phyloP scores from a whole-genome alignment of 2,888 invertebrate genomes.

The Gryllus longicercus region DNA sequence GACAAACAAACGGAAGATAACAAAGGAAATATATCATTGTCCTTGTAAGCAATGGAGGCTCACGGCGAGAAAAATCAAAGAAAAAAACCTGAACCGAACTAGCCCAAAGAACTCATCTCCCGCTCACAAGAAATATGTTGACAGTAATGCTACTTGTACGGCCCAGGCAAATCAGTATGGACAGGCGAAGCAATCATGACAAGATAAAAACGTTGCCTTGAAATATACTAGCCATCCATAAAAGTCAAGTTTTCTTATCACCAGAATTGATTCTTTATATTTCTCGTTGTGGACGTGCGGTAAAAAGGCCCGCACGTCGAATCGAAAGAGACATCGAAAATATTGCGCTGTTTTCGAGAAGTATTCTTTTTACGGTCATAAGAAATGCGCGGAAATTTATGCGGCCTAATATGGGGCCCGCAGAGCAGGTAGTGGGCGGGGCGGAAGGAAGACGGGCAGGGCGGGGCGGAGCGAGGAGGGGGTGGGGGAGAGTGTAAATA shows the following conservation, averaged over 20 bases:
- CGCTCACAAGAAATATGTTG: too few species aligned
- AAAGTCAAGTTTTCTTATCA: neutral
- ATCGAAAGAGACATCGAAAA: neutral
- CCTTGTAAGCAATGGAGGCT: too few species aligned
- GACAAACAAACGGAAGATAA: too few species aligned
- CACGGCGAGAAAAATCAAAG: too few species aligned
- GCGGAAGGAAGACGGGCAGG: neutral
- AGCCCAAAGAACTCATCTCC: too few species aligned
- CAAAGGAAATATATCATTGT: too few species aligned
- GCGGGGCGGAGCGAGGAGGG: neutral
- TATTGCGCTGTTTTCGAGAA: neutral
- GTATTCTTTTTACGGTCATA: neutral
- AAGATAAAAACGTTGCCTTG: neutral
- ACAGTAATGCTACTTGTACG: too few species aligned
- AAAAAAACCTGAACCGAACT: too few species aligned
- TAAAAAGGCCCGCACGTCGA: neutral
- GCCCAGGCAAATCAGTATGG: too few species aligned
- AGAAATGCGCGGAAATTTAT: slow-evolving; percentile 7
- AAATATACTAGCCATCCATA: neutral
- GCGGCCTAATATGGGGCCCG: neutral
- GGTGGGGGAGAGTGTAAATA: neutral
- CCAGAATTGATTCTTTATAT: slow-evolving; percentile 1
- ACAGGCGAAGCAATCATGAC: too few species aligned
- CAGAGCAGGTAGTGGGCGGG: neutral
- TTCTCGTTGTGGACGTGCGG: neutral